These are phyloP conservation scores for Chromoteleia sp. DNA, from an alignment of 2,888 invertebrate species.

Conservation along the genomic window DNA sequence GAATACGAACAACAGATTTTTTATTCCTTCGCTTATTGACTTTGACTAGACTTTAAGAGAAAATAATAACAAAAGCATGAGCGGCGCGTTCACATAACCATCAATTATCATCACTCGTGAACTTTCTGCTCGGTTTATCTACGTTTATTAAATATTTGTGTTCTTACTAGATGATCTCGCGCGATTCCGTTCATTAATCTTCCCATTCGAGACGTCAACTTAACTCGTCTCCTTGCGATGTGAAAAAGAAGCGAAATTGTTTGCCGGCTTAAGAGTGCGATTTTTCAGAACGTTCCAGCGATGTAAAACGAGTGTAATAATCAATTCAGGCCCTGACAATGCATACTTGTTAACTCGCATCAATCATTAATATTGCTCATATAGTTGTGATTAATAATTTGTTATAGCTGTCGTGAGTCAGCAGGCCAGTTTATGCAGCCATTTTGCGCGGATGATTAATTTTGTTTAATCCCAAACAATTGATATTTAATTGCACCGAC, in stretches of 20 bases:
- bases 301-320: conserved; percentile 28
- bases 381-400: conserved; percentile 37
- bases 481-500: conserved; percentile 19
- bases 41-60: no score
- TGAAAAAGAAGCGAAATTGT: conserved; percentile 31
- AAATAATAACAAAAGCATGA: neutral
- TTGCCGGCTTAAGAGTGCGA: conserved; percentile 28
- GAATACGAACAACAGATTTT: no score
- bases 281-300: conserved; percentile 15
- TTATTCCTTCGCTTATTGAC: no score
- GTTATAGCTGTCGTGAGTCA: conserved; percentile 37
- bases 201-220: conserved; percentile 34
- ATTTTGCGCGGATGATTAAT: conserved; percentile 20
- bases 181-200: conserved; percentile 50
- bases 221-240: conserved; percentile 17
- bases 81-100: conserved; percentile 6
- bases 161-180: conserved; percentile 35
- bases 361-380: conserved; percentile 45
- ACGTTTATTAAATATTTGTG: conserved; percentile 49
- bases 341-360: conserved; percentile 48
- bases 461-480: conserved; percentile 18
- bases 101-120: conserved; percentile 28
- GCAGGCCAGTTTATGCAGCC: conserved; percentile 19
- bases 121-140: conserved; percentile 19
- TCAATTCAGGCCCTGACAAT: conserved; percentile 32